Base-by-base conservation (phyloP, 2,113 vertebrate genomes). In the Arenaria interpres region DNA sequence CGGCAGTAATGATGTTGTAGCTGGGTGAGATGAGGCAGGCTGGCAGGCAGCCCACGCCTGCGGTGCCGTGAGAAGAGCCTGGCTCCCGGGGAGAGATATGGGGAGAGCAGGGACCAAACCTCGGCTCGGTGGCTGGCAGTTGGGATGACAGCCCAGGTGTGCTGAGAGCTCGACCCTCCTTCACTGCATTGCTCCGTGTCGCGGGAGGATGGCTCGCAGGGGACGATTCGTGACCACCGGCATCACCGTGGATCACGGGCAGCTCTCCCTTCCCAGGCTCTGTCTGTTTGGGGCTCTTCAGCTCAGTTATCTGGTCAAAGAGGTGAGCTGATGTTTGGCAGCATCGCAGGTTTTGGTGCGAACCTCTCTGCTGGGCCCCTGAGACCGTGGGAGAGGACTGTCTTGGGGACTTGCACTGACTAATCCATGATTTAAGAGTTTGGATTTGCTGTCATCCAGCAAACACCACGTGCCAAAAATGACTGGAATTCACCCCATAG, bases 391-490 rank as follows among this genome's bases (percentile, higher is more conserved):
- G 82, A 96, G 39, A 92, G 57, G 66, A 63, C 2, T 0, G 22
- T 66, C 39, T 1, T 82, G 43, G 57, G 56, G 60, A 88, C 64
- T 94, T 75, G 46, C 3, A 7, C n/a, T 88, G 93, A 51, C 88
- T 84, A 57, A 82, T 73, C 71, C 30, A 27, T 69, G 77, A 86
- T 95, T 94, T 88, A 94, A 84, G 92, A 73, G 78, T 37, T 93
- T 77, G 79, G 19, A 69, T 80, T 88, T 85, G 51, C 74, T 96
- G 51, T 86, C 77, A 89, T 87, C 71, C 85, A 97, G 94, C 63
- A 77, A 90, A 89, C 10, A 45, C 37, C 27, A 60, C 0, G 0
- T 88, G 86, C 92, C 93, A 94, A 80, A 95, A 93, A 91, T 90
- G 69, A 68, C 64, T 89, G 82, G 88, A 94, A 95, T 88, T 90